phyloP scores from a whole-genome alignment of 2,113 vertebrate genomes.

The Corythaixoides concolor region DNA sequence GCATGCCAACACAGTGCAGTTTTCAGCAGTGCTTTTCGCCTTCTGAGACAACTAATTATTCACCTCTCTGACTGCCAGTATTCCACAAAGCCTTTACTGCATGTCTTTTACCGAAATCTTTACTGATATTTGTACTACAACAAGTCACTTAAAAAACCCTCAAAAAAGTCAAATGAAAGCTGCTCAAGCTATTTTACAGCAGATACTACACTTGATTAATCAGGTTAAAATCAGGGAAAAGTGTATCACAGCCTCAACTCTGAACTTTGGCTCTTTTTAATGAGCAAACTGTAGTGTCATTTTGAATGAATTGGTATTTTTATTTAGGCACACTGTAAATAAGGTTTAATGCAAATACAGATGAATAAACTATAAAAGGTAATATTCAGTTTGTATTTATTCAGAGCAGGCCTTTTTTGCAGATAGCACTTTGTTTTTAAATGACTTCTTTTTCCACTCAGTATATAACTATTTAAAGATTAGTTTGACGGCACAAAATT shows the following conservation, averaged over 20 bases:
- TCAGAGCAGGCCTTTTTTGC: background rate
- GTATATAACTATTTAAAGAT: conserved; percentile 7
- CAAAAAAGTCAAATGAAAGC: background rate
- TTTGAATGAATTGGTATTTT: background rate
- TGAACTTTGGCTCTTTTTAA: conserved; percentile 1
- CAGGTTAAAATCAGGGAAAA: background rate
- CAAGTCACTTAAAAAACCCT: background rate
- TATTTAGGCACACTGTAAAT: background rate
- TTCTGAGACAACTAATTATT: background rate
- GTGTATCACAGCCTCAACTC: background rate
- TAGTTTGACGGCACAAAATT: background rate
- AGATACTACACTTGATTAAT: background rate
- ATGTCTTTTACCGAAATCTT: background rate
- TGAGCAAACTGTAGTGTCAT: background rate
- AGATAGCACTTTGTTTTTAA: conserved; percentile 23
- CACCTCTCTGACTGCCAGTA: background rate
- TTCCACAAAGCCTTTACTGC: background rate
- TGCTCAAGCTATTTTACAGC: background rate
- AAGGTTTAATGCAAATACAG: background rate
- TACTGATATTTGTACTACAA: background rate
- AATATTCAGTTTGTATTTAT: background rate
- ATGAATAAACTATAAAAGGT: background rate
- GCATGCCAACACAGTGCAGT: background rate
- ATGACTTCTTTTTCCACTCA: background rate
- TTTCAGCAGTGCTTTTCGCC: background rate